Evolutionary conservation across 2,888 invertebrate species (phyloP).

Genomic region (Troilus luridus): DNA sequence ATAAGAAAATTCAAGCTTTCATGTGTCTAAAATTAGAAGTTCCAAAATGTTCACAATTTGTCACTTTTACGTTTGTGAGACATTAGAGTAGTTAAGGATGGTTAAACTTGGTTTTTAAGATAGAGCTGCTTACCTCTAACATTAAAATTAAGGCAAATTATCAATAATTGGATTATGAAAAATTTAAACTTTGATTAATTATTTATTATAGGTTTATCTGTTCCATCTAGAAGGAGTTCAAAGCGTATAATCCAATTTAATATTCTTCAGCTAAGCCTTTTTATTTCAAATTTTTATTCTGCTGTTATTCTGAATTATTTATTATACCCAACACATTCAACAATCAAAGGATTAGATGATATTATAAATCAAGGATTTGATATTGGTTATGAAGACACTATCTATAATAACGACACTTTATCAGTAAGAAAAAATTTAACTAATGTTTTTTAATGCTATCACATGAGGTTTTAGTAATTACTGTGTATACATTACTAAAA

Average conservation of each 20-base stretch:
- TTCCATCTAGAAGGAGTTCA: constrained; percentile 45
- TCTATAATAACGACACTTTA: constrained; percentile 52
- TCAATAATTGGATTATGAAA: background rate
- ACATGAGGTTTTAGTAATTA: background rate
- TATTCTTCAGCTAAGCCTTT: background rate
- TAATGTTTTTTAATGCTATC: background rate
- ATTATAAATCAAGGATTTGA: constrained; percentile 15
- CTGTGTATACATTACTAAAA: background rate
- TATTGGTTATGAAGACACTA: constrained; percentile 54
- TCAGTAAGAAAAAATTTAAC: constrained; percentile 44
- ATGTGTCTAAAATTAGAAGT: background rate
- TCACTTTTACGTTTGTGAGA: background rate
- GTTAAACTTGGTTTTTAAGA: background rate
- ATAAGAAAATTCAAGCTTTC: background rate
- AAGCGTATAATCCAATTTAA: constrained; percentile 56
- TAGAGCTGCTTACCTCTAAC: no score
- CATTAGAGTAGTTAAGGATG: background rate
- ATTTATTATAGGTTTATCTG: constrained; percentile 48
- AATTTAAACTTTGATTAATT: background rate
- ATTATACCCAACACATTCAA: constrained; percentile 39
- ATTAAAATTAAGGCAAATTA: background rate
- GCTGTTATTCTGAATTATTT: constrained; percentile 52
- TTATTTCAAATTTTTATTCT: constrained; percentile 45
- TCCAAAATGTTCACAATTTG: no score
- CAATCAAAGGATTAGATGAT: constrained; percentile 49